Evolutionary conservation across 2,113 vertebrate genomes (phyloP), one percentile per base, ranked within the genome.

Genomic region (Heterochromis multidens): DNA sequence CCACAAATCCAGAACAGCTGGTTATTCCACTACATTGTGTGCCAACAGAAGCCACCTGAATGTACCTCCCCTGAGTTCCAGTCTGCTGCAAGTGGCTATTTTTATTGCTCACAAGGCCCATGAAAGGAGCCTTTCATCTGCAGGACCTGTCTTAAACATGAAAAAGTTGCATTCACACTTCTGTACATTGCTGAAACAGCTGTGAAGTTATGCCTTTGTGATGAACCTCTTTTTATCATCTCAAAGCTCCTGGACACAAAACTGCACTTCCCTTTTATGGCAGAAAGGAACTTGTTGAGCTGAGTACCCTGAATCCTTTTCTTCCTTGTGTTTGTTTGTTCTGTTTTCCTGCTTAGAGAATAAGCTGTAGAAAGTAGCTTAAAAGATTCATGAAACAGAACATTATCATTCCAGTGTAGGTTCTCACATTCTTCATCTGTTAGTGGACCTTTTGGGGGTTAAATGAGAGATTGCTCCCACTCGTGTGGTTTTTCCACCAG

Each of bases 111-210:
- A 65, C 35, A 78, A 77, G 56, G 77, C 89, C 62, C 79, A 77
- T 92, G 79, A 91, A 92, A 91, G 72, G 80, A 40, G 4, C 46
- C 86, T 93, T 94, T 93, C 79, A 90, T 91, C 37, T 90, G 25
- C 56, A 56, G 17, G 79, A 57, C 43, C 58, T 31, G 58, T 70
- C 79, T 84, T 72, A 23, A 85, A 83, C 80, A 76, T 87, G 54
- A 90, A 87, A 74, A 87, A 76, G 46, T 89, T 83, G 74, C 74
- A 83, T 87, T 89, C 58, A 57, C 86, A 89, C 78, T 84, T 80
- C 67, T 84, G 85, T 58, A 76, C 84, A 88, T 85, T 82, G 82
- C 82, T 90, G 80, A 92, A 92, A 84, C 91, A 93, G 87, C 85
- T 93, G 89, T 89, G 70, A 35, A 80, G 70, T 84, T 81, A 37